Conservation (phyloP, 2,888 invertebrate genomes). For the Xestoiulus laeticollis region DNA sequence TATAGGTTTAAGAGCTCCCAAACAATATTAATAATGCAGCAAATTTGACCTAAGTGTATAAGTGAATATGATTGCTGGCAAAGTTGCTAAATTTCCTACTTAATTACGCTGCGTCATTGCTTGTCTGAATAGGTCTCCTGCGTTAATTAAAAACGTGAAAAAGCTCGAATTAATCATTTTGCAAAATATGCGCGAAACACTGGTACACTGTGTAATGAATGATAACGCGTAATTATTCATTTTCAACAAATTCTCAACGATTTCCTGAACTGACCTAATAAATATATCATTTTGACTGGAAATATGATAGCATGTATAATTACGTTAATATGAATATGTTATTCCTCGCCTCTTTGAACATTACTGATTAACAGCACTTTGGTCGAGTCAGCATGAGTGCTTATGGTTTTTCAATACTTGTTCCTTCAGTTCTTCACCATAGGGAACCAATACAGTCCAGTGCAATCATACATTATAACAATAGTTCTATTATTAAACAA, state of each 20-base stretch:
- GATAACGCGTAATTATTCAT: background rate
- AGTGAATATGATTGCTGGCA: background rate
- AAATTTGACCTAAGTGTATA: background rate
- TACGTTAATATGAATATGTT: background rate
- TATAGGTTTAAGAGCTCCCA: background rate
- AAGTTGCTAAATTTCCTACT: background rate
- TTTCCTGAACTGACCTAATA: constrained; percentile 26
- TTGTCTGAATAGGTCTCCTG: background rate
- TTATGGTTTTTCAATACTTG: background rate
- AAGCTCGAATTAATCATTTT: constrained; percentile 18
- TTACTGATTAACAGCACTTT: background rate
- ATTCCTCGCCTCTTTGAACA: background rate
- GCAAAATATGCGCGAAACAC: background rate
- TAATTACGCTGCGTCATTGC: constrained; percentile 6
- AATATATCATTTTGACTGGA: background rate
- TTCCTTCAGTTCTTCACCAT: background rate
- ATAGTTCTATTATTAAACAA: no score
- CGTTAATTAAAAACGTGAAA: constrained; percentile 3
- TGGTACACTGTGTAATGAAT: background rate
- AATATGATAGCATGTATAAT: background rate
- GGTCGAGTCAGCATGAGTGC: background rate
- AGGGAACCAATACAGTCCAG: background rate
- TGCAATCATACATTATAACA: no score
- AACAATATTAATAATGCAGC: no score
- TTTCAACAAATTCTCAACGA: background rate